Percentiles rank a stretch among this genome's conserved stretches.
Evolutionary conservation across 1,140 invertebrate species (phyloP).

Genomic region (Potamilus streckersoni): DNA sequence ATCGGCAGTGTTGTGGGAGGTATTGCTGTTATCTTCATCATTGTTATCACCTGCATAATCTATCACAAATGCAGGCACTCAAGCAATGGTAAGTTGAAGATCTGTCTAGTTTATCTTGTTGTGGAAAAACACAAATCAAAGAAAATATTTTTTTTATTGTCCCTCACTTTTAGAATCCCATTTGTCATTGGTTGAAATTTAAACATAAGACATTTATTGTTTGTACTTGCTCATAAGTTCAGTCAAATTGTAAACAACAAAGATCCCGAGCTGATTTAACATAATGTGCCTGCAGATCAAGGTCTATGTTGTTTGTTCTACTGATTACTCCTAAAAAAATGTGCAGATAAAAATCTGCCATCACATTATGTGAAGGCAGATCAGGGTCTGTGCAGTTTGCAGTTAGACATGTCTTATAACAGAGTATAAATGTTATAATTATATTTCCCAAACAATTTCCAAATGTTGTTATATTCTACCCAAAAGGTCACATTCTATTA

Average conservation of each 20-base stretch:
- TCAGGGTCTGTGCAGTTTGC: too few species aligned
- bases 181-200: not conserved
- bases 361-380: too few species aligned
- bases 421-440: too few species aligned
- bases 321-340: too few species aligned
- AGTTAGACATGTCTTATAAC: too few species aligned
- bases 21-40: conserved; percentile 52
- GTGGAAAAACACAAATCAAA: not conserved
- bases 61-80: conserved; percentile 52
- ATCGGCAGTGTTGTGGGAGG: conserved; percentile 58
- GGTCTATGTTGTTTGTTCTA: too few species aligned
- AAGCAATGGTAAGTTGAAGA: conserved; percentile 37
- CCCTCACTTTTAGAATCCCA: not conserved
- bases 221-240: too few species aligned
- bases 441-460: not conserved
- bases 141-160: not conserved
- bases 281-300: too few species aligned
- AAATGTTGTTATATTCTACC: not conserved
- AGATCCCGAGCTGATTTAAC: too few species aligned
- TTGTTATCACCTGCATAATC: conserved; percentile 50
- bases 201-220: not conserved
- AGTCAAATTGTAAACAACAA: too few species aligned
- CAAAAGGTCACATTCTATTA: too few species aligned
- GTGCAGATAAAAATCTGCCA: too few species aligned
- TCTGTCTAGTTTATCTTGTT: not conserved